phyloP scores from a whole-genome alignment of 2,797 vertebrate genomes.

The Cuniculus paca region DNA sequence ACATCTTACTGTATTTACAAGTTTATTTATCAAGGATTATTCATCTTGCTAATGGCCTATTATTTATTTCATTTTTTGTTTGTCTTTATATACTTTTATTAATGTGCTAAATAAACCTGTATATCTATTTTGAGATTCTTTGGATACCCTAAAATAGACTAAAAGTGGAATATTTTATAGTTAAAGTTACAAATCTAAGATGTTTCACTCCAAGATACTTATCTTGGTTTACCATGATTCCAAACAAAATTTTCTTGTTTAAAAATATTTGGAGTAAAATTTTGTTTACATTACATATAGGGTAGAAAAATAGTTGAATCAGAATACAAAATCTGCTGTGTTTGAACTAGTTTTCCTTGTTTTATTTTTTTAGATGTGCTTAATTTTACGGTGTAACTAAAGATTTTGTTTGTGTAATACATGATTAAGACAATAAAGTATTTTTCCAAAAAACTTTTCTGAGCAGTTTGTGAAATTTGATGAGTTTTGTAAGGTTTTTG shows the following conservation, averaged over 20 bases:
- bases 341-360: constrained; percentile 90
- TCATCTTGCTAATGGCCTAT: constrained; percentile 92
- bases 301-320: constrained; percentile 90
- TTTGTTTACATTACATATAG: constrained; percentile 90
- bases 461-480: constrained; percentile 97
- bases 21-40: constrained; percentile 95
- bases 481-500: constrained; percentile 97
- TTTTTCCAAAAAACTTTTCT: constrained; percentile 98
- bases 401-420: constrained; percentile 97
- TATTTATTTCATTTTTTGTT: constrained; percentile 96
- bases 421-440: constrained; percentile 99
- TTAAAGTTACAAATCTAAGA: constrained; percentile 87
- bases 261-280: constrained; percentile 89
- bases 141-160: constrained; percentile 89
- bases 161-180: constrained; percentile 89
- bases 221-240: constrained; percentile 87
- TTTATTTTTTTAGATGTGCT: constrained; percentile 91
- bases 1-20: constrained; percentile 96
- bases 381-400: constrained; percentile 95
- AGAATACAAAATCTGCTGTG: constrained; percentile 90
- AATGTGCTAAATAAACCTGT: constrained; percentile 90
- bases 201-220: constrained; percentile 82
- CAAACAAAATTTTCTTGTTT: constrained; percentile 86
- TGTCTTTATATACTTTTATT: constrained; percentile 93
- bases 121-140: constrained; percentile 91